Conservation (phyloP, 2,797 vertebrate species). For the Sebastes trivittatus region DNA sequence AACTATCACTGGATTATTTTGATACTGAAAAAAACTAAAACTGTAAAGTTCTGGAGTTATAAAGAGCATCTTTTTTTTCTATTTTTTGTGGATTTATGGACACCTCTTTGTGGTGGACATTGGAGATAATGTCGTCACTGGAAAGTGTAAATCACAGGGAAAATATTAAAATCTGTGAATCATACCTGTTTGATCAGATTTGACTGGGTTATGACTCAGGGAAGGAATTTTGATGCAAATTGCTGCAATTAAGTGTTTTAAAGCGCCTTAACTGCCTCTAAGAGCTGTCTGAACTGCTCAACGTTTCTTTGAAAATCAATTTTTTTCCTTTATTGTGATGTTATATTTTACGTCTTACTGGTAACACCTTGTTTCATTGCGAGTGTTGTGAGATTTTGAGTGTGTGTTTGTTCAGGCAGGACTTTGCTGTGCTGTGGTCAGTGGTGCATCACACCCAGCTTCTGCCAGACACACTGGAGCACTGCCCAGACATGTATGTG, state of each 20-base stretch:
- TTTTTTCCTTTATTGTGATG: neutral
- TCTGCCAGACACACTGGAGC: slow-evolving; percentile 31
- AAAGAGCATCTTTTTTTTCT: neutral
- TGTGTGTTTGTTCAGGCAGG: no score
- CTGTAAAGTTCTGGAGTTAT: neutral
- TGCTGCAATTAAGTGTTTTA: neutral
- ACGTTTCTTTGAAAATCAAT: no score
- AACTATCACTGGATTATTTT: neutral
- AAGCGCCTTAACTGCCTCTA: neutral
- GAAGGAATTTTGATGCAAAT: no score
- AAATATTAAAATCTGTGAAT: neutral
- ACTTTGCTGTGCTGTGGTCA: slow-evolving; percentile 6
- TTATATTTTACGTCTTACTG: neutral
- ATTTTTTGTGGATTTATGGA: neutral
- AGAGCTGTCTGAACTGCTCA: no score
- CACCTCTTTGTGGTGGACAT: no score
- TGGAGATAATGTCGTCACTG: neutral
- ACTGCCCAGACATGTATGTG: neutral
- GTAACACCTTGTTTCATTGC: no score
- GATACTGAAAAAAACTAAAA: neutral
- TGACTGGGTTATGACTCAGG: no score
- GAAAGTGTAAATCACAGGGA: neutral
- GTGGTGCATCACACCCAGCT: slow-evolving; percentile 21
- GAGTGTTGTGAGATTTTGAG: no score
- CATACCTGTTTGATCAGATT: no score